Evolutionary conservation across 2,888 invertebrate species (phyloP).

Genomic region (Argyresthia goedartella): DNA sequence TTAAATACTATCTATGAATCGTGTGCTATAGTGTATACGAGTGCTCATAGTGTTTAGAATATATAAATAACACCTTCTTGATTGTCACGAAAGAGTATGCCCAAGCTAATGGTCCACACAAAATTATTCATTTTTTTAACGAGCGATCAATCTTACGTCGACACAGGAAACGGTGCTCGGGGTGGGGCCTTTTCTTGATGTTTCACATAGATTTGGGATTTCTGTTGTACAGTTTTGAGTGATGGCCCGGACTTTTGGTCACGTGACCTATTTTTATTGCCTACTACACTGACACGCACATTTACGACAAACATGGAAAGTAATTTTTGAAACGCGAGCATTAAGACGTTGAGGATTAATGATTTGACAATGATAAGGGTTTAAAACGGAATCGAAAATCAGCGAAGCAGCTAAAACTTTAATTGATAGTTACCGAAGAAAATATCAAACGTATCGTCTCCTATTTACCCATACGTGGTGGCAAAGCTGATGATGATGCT

Average conservation of each 20-base stretch:
- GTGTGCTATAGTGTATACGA: too few relatives aligned
- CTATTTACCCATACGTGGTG: too few relatives aligned
- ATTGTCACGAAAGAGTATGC: too few relatives aligned
- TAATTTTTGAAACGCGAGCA: conserved; percentile 2
- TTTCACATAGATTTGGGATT: conserved; percentile 6
- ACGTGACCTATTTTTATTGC: conserved; percentile 1
- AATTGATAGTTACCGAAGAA: too few relatives aligned
- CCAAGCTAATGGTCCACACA: background rate
- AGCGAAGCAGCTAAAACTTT: too few relatives aligned
- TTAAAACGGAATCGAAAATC: background rate
- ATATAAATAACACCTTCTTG: too few relatives aligned
- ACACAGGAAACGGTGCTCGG: conserved; percentile 56
- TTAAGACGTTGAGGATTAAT: conserved; percentile 1
- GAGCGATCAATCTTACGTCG: conserved; percentile 55
- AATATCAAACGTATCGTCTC: too few relatives aligned
- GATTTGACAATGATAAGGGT: conserved; percentile 1
- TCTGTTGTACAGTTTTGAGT: conserved; percentile 3
- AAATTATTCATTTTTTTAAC: conserved; percentile 58
- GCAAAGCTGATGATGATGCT: too few relatives aligned
- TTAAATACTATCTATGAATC: too few relatives aligned
- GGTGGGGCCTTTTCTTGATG: conserved; percentile 25
- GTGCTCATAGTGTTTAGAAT: too few relatives aligned
- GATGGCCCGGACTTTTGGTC: conserved; percentile 2
- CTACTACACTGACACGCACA: background rate
- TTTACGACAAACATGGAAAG: background rate